Conservation (phyloP, 1,140 invertebrate genomes). For the Bradysia coprophila region DNA sequence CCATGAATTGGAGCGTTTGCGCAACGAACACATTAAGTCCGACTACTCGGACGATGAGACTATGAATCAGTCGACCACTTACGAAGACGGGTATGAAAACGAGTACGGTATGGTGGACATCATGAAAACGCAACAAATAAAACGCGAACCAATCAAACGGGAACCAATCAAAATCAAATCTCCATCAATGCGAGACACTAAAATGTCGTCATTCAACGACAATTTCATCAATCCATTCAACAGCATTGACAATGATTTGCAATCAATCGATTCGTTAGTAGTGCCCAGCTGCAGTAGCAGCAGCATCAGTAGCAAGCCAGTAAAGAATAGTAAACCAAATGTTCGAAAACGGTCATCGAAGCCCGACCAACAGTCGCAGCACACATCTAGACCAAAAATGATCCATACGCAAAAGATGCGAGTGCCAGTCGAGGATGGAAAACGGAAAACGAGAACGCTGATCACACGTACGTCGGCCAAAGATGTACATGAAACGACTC, state of each 20-base stretch:
- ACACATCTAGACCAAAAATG: slow-evolving; percentile 41
- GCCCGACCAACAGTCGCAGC: slow-evolving; percentile 19
- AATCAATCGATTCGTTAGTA: slow-evolving; percentile 33
- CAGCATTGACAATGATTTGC: slow-evolving; percentile 5
- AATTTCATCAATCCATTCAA: background rate
- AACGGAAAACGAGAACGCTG: slow-evolving; percentile 35
- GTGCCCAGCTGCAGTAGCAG: slow-evolving; percentile 8
- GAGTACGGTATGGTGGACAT: background rate
- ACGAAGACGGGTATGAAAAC: slow-evolving; percentile 14
- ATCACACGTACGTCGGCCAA: slow-evolving; percentile 30
- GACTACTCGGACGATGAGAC: slow-evolving; percentile 18
- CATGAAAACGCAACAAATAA: background rate
- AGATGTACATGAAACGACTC: slow-evolving; percentile 11
- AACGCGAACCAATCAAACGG: slow-evolving; percentile 2
- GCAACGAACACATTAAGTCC: slow-evolving; percentile 17
- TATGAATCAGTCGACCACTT: too few species aligned
- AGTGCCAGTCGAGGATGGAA: slow-evolving; percentile 29
- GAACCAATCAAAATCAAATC: slow-evolving; percentile 4
- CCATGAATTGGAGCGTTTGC: slow-evolving; percentile 31
- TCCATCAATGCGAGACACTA: background rate
- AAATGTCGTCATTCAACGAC: background rate
- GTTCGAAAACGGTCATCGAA: slow-evolving; percentile 9
- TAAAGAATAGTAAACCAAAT: slow-evolving; percentile 19
- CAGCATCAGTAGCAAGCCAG: slow-evolving; percentile 22
- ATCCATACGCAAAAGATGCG: slow-evolving; percentile 49